These are phyloP conservation scores for Drosophila orosa DNA, from an alignment of 1,140 invertebrate genomes.

Conservation along the genomic window DNA sequence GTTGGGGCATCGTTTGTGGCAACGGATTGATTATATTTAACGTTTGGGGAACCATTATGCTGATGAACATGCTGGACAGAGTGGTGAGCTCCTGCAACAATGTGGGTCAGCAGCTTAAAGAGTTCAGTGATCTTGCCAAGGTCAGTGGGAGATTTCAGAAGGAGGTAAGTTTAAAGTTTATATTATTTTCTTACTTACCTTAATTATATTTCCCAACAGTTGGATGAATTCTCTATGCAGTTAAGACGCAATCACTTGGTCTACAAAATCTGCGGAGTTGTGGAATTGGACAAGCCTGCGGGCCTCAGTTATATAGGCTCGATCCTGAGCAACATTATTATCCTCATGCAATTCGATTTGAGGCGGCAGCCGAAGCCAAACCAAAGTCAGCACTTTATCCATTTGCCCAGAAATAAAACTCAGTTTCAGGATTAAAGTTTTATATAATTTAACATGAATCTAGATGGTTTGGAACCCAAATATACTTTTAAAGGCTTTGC, in stretches of 20 bases:
- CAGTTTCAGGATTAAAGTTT: background rate
- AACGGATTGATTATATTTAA: slow-evolving; percentile 30
- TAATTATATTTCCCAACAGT: slow-evolving; percentile 13
- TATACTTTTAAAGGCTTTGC: background rate
- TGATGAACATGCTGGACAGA: slow-evolving; percentile 52
- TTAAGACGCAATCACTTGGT: slow-evolving; percentile 38
- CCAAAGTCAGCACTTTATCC: background rate
- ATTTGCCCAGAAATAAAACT: background rate
- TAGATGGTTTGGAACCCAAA: background rate
- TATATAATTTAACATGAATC: background rate
- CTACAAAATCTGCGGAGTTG: slow-evolving; percentile 44
- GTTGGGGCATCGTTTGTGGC: slow-evolving; percentile 20
- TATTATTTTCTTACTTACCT: background rate
- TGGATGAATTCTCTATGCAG: slow-evolving; percentile 45
- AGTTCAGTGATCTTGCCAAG: slow-evolving; percentile 41
- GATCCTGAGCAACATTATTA: slow-evolving; percentile 51
- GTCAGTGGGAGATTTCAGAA: slow-evolving; percentile 16
- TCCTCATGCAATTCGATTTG: slow-evolving; percentile 70
- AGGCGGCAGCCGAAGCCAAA: background rate
- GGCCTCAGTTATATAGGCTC: slow-evolving; percentile 44
- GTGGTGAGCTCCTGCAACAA: slow-evolving; percentile 52
- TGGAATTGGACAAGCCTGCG: slow-evolving; percentile 35
- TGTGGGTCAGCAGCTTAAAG: slow-evolving; percentile 16
- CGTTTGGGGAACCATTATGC: slow-evolving; percentile 2
- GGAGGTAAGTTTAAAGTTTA: slow-evolving; percentile 29